These are phyloP conservation scores for Falco cherrug DNA, from an alignment of 2,797 vertebrate genomes.

Conservation along the genomic window DNA sequence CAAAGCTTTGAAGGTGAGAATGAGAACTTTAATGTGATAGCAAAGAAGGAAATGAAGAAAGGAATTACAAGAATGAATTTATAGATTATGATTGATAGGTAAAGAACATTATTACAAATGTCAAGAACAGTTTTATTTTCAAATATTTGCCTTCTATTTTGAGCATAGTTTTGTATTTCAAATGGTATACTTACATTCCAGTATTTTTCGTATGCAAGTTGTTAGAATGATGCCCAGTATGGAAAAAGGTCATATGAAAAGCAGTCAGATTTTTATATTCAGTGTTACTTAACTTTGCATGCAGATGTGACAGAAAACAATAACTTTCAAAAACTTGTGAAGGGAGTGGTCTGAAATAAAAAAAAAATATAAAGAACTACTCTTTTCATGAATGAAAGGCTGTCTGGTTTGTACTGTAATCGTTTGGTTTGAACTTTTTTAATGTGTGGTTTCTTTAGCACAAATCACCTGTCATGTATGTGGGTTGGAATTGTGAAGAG, in stretches of 20 bases:
- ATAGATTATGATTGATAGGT: not conserved
- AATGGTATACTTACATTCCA: not conserved
- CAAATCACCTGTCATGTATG: not conserved
- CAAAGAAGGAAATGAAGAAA: not conserved
- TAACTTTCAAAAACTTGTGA: not conserved
- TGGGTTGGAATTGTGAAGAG: not conserved
- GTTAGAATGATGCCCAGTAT: not conserved
- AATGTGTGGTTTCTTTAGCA: not conserved
- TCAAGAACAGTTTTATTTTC: not conserved
- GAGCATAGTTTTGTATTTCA: not conserved
- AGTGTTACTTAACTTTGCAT: not conserved
- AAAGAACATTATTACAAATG: not conserved
- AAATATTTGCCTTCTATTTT: not conserved
- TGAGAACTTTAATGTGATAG: not conserved
- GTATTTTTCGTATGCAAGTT: not conserved
- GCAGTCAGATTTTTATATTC: not conserved
- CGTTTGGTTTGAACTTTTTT: not conserved
- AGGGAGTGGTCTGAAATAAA: not conserved
- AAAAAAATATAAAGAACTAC: not conserved
- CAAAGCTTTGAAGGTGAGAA: not conserved
- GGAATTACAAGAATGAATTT: not conserved
- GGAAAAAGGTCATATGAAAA: not conserved
- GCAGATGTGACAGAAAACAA: not conserved
- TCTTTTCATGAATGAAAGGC: not conserved
- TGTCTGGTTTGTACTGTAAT: not conserved